Evolutionary conservation across 2,113 vertebrate genomes (phyloP).

Genomic region (Monopterus albus): DNA sequence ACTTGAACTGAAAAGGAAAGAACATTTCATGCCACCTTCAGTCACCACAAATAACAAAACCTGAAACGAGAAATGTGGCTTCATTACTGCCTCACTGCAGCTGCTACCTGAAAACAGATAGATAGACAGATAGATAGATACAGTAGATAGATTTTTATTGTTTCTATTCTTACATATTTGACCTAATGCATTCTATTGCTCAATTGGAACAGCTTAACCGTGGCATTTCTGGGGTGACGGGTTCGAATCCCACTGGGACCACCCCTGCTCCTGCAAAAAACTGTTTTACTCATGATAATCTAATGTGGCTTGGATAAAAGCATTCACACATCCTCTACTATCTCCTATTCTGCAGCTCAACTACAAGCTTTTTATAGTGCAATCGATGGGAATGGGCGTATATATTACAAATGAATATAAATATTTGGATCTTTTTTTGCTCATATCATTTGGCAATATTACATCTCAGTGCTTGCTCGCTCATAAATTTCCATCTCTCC

Average conservation of each 20-base stretch:
- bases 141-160: neutral
- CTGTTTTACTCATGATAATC: conserved; percentile 49
- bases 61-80: conserved; percentile 6
- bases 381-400: conserved; percentile 40
- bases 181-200: conserved; percentile 32
- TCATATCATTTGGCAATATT: conserved; percentile 77
- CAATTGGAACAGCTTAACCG: conserved; percentile 44
- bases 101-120: conserved; percentile 33
- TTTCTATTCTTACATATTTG: conserved; percentile 21
- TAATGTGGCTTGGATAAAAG: conserved; percentile 56
- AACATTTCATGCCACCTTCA: conserved; percentile 42
- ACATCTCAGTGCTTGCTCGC: conserved; percentile 67
- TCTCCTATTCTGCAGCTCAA: conserved; percentile 37
- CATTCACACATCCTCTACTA: conserved; percentile 23
- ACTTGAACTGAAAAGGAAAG: conserved; percentile 38
- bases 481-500: conserved; percentile 84
- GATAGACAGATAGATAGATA: conserved; percentile 24
- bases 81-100: conserved; percentile 2
- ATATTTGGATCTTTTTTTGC: conserved; percentile 75
- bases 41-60: conserved; percentile 13
- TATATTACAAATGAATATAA: conserved; percentile 71
- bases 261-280: conserved; percentile 18
- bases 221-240: conserved; percentile 60
- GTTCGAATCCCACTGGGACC: conserved; percentile 60
- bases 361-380: conserved; percentile 56